phyloP scores from a whole-genome alignment of 2,797 vertebrate species.

The Spea hammondii region DNA sequence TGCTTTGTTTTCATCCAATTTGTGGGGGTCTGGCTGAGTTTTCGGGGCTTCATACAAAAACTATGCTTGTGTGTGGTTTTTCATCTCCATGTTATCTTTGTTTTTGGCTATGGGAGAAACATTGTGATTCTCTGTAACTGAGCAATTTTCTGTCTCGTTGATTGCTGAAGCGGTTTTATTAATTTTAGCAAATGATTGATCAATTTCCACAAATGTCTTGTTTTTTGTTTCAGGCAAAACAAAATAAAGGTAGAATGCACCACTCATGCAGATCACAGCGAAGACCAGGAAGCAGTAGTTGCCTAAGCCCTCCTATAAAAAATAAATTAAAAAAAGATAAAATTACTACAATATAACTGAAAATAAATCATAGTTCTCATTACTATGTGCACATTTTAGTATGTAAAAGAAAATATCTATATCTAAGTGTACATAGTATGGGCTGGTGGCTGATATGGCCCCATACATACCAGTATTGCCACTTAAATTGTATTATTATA shows the following conservation, averaged over 20 bases:
- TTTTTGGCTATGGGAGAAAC: constrained; percentile 44
- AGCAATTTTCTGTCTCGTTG: constrained; percentile 62
- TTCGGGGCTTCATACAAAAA: no score
- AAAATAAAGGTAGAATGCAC: constrained; percentile 76
- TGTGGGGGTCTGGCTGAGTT: no score
- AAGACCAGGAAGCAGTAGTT: constrained; percentile 88
- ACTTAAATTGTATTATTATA: no score
- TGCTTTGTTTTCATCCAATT: no score
- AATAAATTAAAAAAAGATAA: constrained; percentile 51
- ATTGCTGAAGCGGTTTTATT: constrained; percentile 70
- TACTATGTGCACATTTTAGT: no score
- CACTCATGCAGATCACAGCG: constrained; percentile 73
- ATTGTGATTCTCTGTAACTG: constrained; percentile 34
- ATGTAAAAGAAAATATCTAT: no score
- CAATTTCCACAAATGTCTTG: constrained; percentile 88
- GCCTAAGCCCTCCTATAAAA: constrained; percentile 72
- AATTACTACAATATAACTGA: neutral
- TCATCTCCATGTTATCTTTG: constrained; percentile 32
- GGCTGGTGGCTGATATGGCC: no score
- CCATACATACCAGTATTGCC: no score
- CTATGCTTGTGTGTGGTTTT: neutral
- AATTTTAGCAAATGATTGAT: constrained; percentile 84
- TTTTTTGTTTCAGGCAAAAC: constrained; percentile 95
- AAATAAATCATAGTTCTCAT: no score
- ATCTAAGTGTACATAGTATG: no score